Evolutionary conservation across 2,113 vertebrate species (phyloP).

Genomic region (Variabilichromis moorii): DNA sequence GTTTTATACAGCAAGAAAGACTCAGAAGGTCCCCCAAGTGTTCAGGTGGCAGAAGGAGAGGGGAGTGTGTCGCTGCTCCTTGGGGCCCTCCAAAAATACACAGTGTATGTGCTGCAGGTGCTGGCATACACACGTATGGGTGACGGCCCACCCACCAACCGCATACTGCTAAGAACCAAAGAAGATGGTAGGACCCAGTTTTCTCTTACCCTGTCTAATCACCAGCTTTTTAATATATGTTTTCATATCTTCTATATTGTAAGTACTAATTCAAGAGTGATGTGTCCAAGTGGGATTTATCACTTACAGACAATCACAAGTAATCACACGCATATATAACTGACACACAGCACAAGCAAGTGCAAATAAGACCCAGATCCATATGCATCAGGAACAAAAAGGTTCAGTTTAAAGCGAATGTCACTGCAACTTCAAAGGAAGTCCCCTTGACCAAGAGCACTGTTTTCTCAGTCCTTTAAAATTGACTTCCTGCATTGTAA

Average conservation of each 20-base stretch:
- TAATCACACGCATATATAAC: neutral
- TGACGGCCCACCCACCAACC: constrained; percentile 79
- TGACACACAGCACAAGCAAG: neutral
- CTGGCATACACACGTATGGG: constrained; percentile 85
- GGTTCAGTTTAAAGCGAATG: neutral
- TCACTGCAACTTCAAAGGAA: neutral
- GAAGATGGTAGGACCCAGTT: constrained; percentile 79
- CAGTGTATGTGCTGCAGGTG: constrained; percentile 82
- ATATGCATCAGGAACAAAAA: neutral
- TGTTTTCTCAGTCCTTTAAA: neutral
- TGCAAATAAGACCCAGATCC: neutral
- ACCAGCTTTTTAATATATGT: neutral
- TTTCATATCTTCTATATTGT: neutral
- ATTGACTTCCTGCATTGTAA: neutral
- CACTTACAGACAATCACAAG: neutral
- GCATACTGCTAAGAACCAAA: constrained; percentile 76
- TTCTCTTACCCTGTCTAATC: neutral
- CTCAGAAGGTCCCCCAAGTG: constrained; percentile 65
- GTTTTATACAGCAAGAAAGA: constrained; percentile 78
- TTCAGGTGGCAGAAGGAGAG: constrained; percentile 77
- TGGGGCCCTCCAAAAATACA: constrained; percentile 75
- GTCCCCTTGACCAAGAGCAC: neutral
- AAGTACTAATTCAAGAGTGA: neutral
- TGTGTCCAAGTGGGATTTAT: neutral
- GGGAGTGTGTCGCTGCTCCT: constrained; percentile 76